Evolutionary conservation across 2,888 invertebrate species (phyloP).

Genomic region (Epiperipatus broadwayi): DNA sequence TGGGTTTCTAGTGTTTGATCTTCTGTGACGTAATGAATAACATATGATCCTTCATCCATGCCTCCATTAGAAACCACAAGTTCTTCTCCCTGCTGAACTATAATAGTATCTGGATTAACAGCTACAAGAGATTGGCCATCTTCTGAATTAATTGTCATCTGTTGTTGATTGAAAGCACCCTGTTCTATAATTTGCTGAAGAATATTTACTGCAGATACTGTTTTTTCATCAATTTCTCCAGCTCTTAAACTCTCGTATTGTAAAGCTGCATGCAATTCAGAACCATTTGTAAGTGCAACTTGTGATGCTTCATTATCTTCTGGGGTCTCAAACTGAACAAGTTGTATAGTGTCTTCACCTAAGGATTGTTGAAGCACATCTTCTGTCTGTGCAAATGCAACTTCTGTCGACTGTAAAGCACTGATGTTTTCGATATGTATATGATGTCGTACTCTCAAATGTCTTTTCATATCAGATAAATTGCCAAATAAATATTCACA

Average conservation of each 20-base stretch:
- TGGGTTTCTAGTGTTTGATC: no score
- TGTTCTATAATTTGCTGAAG: constrained; percentile 15
- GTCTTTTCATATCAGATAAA: constrained; percentile 26
- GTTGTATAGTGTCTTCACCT: constrained; percentile 12
- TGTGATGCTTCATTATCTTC: constrained; percentile 14
- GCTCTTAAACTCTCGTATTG: not conserved
- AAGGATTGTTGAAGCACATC: no score
- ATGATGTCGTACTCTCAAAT: constrained; percentile 23
- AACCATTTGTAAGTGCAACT: constrained; percentile 17
- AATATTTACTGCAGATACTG: constrained; percentile 24
- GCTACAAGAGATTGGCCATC: constrained; percentile 20
- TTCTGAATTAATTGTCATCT: constrained; percentile 20
- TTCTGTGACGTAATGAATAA: constrained; percentile 23
- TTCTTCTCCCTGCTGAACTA: constrained; percentile 23
- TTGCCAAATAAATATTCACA: constrained; percentile 29
- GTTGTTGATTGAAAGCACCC: constrained; percentile 18
- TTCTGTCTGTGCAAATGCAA: no score
- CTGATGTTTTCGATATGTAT: constrained; percentile 17
- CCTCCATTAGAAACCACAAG: constrained; percentile 19
- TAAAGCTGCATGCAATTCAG: constrained; percentile 12
- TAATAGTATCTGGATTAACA: constrained; percentile 24
- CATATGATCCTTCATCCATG: constrained; percentile 21
- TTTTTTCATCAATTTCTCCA: constrained; percentile 21
- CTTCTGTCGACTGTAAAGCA: constrained; percentile 15
- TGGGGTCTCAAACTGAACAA: constrained; percentile 15